phyloP scores from a whole-genome alignment of 2,888 invertebrate genomes.

The Nomada ferruginata region DNA sequence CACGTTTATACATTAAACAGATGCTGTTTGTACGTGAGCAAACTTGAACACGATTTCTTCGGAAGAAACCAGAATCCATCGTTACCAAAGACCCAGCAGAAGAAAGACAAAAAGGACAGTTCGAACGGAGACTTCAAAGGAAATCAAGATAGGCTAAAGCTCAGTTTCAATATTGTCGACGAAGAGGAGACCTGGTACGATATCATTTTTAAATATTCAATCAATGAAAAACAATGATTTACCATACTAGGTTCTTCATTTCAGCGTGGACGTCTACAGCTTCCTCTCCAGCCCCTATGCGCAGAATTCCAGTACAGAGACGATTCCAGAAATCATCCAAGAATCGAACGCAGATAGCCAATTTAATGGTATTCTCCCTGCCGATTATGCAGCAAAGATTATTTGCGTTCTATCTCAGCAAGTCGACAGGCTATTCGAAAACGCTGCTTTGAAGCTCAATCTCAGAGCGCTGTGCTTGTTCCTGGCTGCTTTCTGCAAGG shows the following conservation, averaged over 20 bases:
- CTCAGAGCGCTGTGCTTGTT: constrained; percentile 93
- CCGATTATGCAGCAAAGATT: constrained; percentile 93
- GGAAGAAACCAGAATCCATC: constrained; percentile 91
- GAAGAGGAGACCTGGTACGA: constrained; percentile 92
- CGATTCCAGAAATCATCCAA: constrained; percentile 89
- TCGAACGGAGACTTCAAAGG: constrained; percentile 87
- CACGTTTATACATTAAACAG: constrained; percentile 76
- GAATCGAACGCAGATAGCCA: constrained; percentile 86
- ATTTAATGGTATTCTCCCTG: constrained; percentile 88
- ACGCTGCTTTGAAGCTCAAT: constrained; percentile 94
- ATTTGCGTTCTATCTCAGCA: constrained; percentile 95
- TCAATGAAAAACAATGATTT: not conserved
- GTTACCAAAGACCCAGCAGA: constrained; percentile 88
- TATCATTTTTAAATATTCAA: not conserved
- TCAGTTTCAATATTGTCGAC: constrained; percentile 87
- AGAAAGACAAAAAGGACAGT: constrained; percentile 85
- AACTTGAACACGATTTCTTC: constrained; percentile 95
- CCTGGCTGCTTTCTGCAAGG: constrained; percentile 91
- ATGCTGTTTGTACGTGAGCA: constrained; percentile 96
- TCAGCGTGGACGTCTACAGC: constrained; percentile 93
- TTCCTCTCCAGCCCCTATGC: constrained; percentile 90
- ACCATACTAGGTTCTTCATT: not conserved
- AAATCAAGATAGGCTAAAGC: constrained; percentile 87
- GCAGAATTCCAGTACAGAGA: constrained; percentile 85
- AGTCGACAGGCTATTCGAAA: constrained; percentile 95